Base-by-base conservation (phyloP, 2,797 vertebrate genomes). In the Clarias pachynema region DNA sequence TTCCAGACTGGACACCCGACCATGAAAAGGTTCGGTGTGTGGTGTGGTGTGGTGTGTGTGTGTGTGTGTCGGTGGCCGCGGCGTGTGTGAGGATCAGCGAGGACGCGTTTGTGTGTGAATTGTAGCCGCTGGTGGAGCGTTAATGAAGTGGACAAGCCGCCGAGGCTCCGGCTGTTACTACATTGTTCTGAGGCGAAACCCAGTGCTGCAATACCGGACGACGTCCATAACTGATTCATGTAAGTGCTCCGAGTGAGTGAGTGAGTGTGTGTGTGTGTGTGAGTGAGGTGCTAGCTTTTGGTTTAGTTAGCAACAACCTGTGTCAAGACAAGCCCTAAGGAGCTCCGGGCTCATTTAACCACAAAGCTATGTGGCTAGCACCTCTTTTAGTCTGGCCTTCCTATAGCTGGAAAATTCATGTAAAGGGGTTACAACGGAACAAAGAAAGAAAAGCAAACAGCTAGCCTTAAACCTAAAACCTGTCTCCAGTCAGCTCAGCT, bases 201-300 rank as follows among this genome's bases (percentile, higher is more conserved):
- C 92, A 89, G 89, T 87, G 87, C 80, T 84, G 88, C 88, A 84
- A 87, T 92, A 83, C 70, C 56, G 86, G 86, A 88, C 88, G 87
- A 86, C 88, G 87, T 85, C 82, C 85, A 79, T 85, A 86, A 87
- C 81, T 90, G 87, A 87, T 91, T 90, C 89, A 91, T 91, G 90
- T 91, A 84, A 90, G 90, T 89, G 56, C 1, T 77, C 49, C 10
- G 49, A 14, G 12, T 53, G 12, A 72, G 26, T 29, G 18, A 63
- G 37, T 29, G 83, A 80, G 22, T 44, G 31, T 72, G 44, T 63
- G 24, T 24, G 40, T 26, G 44, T 29, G 60, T 79, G 34, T 2
- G 34, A 2, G 34, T 2, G 34, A 34, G 73, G 26, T 2, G n/a
- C 18, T 87, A 73, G 82, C 79, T 84, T 65, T 44, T 31, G 49